Evolutionary conservation across 2,113 vertebrate species (phyloP), one percentile per base, ranked within the genome.

Genomic region (Tachysurus vachellii): DNA sequence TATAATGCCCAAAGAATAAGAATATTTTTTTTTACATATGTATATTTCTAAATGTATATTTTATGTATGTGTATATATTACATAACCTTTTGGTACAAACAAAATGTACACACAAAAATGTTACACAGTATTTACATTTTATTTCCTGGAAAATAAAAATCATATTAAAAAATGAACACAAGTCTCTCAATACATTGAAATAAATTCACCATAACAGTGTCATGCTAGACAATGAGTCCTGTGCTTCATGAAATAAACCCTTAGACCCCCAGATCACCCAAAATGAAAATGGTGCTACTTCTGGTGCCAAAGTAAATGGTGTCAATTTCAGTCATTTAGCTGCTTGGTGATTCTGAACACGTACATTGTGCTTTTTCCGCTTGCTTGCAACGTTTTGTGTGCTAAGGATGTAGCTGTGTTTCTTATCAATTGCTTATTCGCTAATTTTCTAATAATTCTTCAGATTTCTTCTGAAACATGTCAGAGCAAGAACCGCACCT

Each of bases 101-200:
- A 36, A 61, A 56, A 62, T 79, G 0, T 59, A 82, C 57, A 85
- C 79, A 70, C 8, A 54, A 86, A 68, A 61, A 82, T 59, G 61
- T 86, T 21, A 86, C 85, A 90, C 88, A 77, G 83, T 82, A 90
- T 57, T 87, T 80, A 89, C 84, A 82, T 80, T 91, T 91, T 91
- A 88, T 73, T 89, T 91, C 86, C 87, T 61, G 44, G 86, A 85
- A 90, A 85, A 93, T 94, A 94, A 91, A 93, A 93, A 93, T 93
- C 90, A 93, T 92, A 92, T 92, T 93, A 94, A 94, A 36, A 95
- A 95, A 95, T 92, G 86, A 90, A 93, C 94, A 94, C 92, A 92
- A 88, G 83, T 93, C 92, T 93, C 92, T 92, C 62, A 83, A 92
- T 93, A 95, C 93, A 92, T 89, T 93, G 86, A 94, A 95, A 93